These are phyloP conservation scores for Lepidotrigona ventralis DNA, from an alignment of 1,140 invertebrate genomes.

Conservation along the genomic window DNA sequence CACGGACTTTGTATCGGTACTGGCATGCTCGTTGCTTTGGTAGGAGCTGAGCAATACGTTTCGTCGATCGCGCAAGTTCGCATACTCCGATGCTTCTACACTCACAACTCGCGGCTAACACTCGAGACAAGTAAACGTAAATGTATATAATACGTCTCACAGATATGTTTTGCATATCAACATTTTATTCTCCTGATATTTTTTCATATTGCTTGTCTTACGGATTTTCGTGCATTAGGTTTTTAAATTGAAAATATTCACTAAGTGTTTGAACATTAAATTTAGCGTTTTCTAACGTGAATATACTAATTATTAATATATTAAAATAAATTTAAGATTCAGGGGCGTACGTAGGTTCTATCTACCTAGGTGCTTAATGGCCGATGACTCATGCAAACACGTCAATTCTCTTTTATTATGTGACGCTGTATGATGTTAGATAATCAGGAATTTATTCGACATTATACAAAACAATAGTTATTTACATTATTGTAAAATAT, in stretches of 20 bases:
- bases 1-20: slow-evolving; percentile 43
- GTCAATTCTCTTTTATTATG: slow-evolving; percentile 28
- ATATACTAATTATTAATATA: not conserved
- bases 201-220: not conserved
- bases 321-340: slow-evolving; percentile 5
- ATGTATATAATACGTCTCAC: not conserved
- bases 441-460: not conserved
- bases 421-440: slow-evolving; percentile 3
- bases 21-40: not conserved
- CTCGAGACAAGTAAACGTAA: not conserved
- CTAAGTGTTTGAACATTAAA: not conserved
- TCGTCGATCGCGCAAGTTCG: slow-evolving; percentile 23
- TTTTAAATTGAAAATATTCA: too few species aligned
- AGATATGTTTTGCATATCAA: not conserved
- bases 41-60: slow-evolving; percentile 11
- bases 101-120: not conserved
- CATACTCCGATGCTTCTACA: slow-evolving; percentile 3
- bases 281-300: not conserved
- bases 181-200: not conserved
- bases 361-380: not conserved
- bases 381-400: slow-evolving; percentile 19
- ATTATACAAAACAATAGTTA: not conserved
- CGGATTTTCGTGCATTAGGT: not conserved
- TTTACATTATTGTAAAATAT: not conserved
- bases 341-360: slow-evolving; percentile 3